These are phyloP conservation scores for Pogonomyrmex barbatus DNA, from an alignment of 1,140 invertebrate genomes.

Conservation along the genomic window DNA sequence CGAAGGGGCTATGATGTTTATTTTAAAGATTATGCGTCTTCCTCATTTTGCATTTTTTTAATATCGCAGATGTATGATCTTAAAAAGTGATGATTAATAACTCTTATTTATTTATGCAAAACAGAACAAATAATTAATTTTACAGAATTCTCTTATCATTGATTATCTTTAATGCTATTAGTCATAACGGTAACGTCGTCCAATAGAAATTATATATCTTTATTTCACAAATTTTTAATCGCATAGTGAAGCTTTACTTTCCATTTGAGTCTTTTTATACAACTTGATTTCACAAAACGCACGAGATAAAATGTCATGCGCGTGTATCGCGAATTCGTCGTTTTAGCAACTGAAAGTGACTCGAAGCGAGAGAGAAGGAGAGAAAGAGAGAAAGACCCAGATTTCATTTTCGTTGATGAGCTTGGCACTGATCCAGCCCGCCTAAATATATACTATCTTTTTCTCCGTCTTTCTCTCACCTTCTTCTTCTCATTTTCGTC, in stretches of 20 bases:
- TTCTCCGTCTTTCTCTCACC: conserved; percentile 75
- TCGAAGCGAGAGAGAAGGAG: conserved; percentile 51
- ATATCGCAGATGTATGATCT: not conserved
- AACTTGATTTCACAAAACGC: not conserved
- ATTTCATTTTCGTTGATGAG: conserved; percentile 87
- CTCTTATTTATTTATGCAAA: not conserved
- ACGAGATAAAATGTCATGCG: conserved; percentile 59
- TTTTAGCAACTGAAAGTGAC: conserved; percentile 62
- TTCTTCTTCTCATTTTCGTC: conserved; percentile 69
- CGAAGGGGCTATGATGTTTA: not conserved
- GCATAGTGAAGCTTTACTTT: not conserved
- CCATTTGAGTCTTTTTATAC: conserved; percentile 11
- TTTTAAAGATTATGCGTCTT: not conserved
- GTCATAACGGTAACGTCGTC: not conserved
- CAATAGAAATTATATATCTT: not conserved
- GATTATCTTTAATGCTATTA: not conserved
- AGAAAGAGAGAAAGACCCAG: conserved; percentile 82
- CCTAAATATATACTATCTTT: conserved; percentile 85
- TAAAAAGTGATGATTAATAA: not conserved
- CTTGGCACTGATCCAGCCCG: conserved; percentile 84
- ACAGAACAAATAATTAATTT: not conserved
- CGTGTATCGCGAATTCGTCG: conserved; percentile 65
- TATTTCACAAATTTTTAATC: not conserved
- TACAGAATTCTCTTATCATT: not conserved
- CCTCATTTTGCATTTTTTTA: not conserved